Percentiles rank a stretch among this genome's conserved stretches.
These are phyloP conservation scores for Rhopilema esculentum DNA, from an alignment of 30 jellyfish, hydroid and myxozoan species.

Conservation along the genomic window DNA sequence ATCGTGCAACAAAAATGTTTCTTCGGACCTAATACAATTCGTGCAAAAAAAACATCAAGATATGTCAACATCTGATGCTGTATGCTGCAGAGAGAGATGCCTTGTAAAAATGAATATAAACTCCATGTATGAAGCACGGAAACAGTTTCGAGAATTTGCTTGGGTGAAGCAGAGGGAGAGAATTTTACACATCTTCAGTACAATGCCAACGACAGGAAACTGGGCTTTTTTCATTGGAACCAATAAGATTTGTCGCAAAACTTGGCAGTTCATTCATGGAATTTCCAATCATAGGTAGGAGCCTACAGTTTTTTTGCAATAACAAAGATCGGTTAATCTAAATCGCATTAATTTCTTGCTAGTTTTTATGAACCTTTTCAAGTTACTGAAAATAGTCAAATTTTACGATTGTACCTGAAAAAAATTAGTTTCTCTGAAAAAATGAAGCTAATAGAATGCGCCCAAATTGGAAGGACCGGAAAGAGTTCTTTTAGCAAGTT, in stretches of 20 bases:
- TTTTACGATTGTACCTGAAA: neutral
- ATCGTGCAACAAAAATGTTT: no score
- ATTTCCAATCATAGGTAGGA: neutral
- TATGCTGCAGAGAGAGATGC: constrained; percentile 13
- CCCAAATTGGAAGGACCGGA: constrained; percentile 9
- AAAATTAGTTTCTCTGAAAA: neutral
- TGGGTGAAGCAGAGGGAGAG: constrained; percentile 1
- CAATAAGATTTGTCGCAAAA: neutral
- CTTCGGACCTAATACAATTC: neutral
- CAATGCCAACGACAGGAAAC: constrained; percentile 5
- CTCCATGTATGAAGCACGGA: neutral
- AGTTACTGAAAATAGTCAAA: neutral
- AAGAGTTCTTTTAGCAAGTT: neutral
- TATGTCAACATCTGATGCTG: neutral
- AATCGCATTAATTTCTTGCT: neutral
- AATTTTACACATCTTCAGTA: neutral
- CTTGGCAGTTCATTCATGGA: constrained; percentile 8
- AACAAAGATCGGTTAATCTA: neutral
- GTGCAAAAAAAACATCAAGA: neutral
- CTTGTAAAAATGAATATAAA: neutral
- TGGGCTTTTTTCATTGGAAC: neutral
- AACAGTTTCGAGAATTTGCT: neutral
- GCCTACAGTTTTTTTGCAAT: neutral
- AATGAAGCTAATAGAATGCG: neutral
- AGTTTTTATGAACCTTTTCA: neutral